Percentiles rank a stretch among this genome's conserved stretches.
Conservation (phyloP, 2,797 vertebrate species). For the Nyctalus aviator region DNA sequence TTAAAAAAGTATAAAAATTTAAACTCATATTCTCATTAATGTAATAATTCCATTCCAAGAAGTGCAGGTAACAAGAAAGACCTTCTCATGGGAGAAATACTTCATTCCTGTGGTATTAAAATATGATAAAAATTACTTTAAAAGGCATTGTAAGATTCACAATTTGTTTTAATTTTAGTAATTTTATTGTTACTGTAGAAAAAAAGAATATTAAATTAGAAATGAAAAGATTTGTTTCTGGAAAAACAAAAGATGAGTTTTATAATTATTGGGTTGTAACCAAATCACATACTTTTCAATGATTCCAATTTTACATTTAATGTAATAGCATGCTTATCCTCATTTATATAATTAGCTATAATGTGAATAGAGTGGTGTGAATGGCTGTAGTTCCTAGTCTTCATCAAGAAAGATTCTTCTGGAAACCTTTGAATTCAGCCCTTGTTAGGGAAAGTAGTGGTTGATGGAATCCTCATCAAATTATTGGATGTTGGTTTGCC, state of each 20-base stretch:
- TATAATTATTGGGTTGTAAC: neutral
- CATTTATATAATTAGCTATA: neutral
- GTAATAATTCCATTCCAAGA: neutral
- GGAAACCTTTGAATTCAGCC: neutral
- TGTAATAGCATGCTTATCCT: neutral
- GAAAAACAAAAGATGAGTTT: neutral
- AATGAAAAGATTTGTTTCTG: neutral
- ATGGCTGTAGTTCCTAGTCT: neutral
- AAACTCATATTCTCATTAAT: neutral
- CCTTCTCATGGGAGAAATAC: neutral
- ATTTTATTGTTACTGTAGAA: neutral
- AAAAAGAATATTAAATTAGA: neutral
- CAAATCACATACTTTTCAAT: neutral
- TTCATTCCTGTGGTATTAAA: neutral
- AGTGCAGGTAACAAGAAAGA: neutral
- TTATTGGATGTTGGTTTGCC: neutral
- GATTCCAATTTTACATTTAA: neutral
- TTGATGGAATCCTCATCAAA: neutral
- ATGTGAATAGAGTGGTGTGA: neutral
- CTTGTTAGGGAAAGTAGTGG: neutral
- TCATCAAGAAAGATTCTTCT: neutral
- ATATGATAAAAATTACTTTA: neutral
- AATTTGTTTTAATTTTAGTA: conserved; percentile 26
- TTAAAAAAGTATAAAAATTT: neutral
- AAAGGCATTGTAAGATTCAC: neutral